Evolutionary conservation across 2,113 vertebrate species (phyloP).

Genomic region (Motacilla tschutschensis): DNA sequence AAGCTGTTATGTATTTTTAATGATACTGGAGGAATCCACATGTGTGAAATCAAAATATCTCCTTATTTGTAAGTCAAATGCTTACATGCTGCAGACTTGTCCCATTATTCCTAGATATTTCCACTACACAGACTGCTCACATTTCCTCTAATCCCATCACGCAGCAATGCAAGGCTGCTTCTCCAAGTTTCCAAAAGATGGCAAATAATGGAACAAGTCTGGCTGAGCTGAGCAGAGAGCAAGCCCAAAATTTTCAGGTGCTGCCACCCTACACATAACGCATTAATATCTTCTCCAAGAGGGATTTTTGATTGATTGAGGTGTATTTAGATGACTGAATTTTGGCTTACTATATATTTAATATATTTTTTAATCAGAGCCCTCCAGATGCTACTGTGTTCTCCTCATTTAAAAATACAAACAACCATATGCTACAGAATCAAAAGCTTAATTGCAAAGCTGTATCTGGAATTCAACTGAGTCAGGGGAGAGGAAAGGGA

Average conservation of each 20-base stretch:
- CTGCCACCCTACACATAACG: rapidly evolving
- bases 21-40: not conserved
- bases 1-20: not conserved
- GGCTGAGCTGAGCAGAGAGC: not conserved
- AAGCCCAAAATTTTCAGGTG: not conserved
- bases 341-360: constrained; percentile 14
- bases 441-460: constrained; percentile 36
- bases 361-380: constrained; percentile 50
- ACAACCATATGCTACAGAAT: constrained; percentile 35
- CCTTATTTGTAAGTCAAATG: not conserved
- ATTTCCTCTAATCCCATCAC: not conserved
- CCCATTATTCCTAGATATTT: not conserved
- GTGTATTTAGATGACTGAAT: not conserved
- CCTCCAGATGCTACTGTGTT: constrained; percentile 45
- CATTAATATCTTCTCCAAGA: not conserved
- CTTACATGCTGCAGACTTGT: not conserved
- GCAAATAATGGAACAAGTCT: not conserved
- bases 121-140: not conserved
- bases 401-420: constrained; percentile 20
- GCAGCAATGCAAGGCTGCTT: not conserved
- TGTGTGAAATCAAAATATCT: not conserved
- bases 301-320: not conserved
- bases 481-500: not conserved
- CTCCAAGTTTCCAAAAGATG: not conserved
- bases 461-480: constrained; percentile 17